Evolutionary conservation across 2,888 invertebrate genomes (phyloP).

Genomic region (Sicus ferrugineus): DNA sequence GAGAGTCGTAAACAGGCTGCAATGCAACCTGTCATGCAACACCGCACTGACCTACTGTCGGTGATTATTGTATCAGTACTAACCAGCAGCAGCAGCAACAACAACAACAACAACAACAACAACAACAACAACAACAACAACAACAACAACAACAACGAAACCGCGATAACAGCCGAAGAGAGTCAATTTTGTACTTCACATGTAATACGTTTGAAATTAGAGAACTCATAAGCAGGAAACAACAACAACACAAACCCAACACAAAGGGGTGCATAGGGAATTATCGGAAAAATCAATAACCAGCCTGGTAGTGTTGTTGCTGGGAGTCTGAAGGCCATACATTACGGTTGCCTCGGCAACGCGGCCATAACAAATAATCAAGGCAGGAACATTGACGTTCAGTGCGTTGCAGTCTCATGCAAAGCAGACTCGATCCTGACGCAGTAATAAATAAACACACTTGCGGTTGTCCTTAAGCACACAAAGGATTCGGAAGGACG

Average conservation of each 20-base stretch:
- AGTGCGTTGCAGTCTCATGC: background rate
- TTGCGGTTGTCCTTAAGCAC: conserved; percentile 8
- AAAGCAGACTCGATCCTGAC: background rate
- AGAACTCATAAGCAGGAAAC: background rate
- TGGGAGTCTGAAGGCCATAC: background rate
- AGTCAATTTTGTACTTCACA: too few species aligned
- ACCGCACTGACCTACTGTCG: conserved; percentile 21
- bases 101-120: conserved; percentile 10
- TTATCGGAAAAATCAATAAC: background rate
- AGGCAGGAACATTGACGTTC: background rate
- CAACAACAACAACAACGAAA: background rate
- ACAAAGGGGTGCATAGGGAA: too few species aligned
- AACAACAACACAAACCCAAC: too few species aligned
- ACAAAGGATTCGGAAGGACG: conserved; percentile 8
- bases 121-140: background rate
- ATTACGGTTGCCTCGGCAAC: conserved; percentile 12
- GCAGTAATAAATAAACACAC: conserved; percentile 10
- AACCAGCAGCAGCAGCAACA: background rate
- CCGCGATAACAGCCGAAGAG: background rate
- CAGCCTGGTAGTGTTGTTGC: background rate
- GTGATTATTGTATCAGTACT: background rate
- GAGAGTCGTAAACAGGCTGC: too few species aligned
- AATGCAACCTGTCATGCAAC: too few species aligned
- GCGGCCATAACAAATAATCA: conserved; percentile 8
- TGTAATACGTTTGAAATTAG: too few species aligned